Base-by-base conservation (phyloP, 2,888 invertebrate species). In the Orthosia incerta region DNA sequence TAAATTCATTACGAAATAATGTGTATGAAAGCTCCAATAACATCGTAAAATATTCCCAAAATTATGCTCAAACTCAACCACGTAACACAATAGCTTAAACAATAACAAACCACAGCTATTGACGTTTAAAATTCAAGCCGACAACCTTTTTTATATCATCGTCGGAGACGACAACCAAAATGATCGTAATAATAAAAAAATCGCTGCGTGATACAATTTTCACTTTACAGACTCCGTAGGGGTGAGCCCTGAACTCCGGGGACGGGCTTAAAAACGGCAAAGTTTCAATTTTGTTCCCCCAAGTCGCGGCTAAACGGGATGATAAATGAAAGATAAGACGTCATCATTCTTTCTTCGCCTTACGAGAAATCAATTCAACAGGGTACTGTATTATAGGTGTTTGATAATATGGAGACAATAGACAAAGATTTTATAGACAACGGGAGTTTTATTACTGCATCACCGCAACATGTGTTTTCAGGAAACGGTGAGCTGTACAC, bases 231-330 rank as follows among this genome's bases (percentile, higher is more conserved):
- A 72, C 78, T 71, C 82, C 76, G 64, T 70, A 72, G 73, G 76
- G 76, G 80, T 82, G 83, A 81, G 75, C 81, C 56, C 61, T 76
- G 72, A 80, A 77, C 78, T 80, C 72, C 53, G 62, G 69, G 80
- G 76, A 75, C 76, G 76, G 76, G 86, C 82, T 87, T 82, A 82
- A 87, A 87, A 86, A 84, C 69, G 63, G 84, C 87, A 57, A 79
- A 86, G 79, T 86, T 87, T 86, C 86, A 84, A 87, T 86, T 86
- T 84, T 84, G 71, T 69, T 87, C 76, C 84, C 80, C 86, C 84
- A 76, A 79, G 62, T 57, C 76, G 73, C 76, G 82, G 86, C 84
- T 86, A 84, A 87, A 81, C 74, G 82, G 71, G 66, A 79, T 77
- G 80, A 82, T 86, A 86, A 81, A 86, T 81, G 76, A 76, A 71